Conservation (phyloP, 1,140 invertebrate species). For the Holotrichia oblita region DNA sequence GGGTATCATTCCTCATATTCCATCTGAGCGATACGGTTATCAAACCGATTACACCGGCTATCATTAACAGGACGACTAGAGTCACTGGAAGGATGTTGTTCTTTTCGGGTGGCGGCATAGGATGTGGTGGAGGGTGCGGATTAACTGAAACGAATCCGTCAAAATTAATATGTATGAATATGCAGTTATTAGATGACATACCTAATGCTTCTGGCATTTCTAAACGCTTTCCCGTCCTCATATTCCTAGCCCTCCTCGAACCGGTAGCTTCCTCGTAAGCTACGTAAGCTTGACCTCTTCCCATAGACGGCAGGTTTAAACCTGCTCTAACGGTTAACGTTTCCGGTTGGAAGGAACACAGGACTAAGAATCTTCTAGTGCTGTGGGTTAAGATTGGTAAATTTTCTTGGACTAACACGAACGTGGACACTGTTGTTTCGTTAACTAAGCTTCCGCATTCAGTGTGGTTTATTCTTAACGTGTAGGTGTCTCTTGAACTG, state of each 20-base stretch:
- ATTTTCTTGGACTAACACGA: slow-evolving; percentile 83
- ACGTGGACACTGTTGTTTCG: slow-evolving; percentile 77
- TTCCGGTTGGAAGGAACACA: slow-evolving; percentile 82
- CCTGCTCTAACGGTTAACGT: slow-evolving; percentile 81
- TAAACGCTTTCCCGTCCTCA: slow-evolving; percentile 47
- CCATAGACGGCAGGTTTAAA: slow-evolving; percentile 66
- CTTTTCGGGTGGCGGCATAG: neutral
- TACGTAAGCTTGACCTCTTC: slow-evolving; percentile 49
- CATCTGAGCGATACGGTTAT: slow-evolving; percentile 52
- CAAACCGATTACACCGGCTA: slow-evolving; percentile 55
- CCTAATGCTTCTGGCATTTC: slow-evolving; percentile 55
- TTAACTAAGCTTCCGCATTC: slow-evolving; percentile 80
- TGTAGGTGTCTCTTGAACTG: slow-evolving; percentile 75
- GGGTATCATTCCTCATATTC: slow-evolving; percentile 45
- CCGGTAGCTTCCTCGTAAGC: slow-evolving; percentile 46
- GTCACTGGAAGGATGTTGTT: slow-evolving; percentile 55
- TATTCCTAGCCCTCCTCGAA: slow-evolving; percentile 49
- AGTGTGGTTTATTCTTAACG: slow-evolving; percentile 75
- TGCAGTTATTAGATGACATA: slow-evolving; percentile 47
- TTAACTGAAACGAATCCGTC: slow-evolving; percentile 24
- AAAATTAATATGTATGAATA: no score
- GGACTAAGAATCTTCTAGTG: slow-evolving; percentile 76
- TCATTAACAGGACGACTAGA: slow-evolving; percentile 54
- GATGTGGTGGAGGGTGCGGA: neutral
- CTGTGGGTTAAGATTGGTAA: slow-evolving; percentile 82